Evolutionary conservation across 2,888 invertebrate species (phyloP).

Genomic region (Microdon myrmicae): DNA sequence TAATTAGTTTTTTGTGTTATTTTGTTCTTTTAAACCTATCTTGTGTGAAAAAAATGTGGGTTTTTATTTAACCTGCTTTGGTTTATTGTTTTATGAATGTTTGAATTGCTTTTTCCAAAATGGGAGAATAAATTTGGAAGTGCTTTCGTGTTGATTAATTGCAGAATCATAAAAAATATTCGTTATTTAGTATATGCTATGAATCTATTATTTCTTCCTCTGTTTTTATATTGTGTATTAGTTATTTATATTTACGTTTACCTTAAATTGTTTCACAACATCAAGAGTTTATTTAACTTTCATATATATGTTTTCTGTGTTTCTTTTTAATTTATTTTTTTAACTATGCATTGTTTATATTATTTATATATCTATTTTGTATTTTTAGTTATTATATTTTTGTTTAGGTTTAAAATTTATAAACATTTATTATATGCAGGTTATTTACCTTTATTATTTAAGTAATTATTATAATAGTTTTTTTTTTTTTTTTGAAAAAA

Average conservation of each 20-base stretch:
- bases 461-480: conserved; percentile 28
- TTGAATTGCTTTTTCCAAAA: conserved; percentile 16
- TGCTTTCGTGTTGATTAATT: conserved; percentile 50
- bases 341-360: conserved; percentile 54
- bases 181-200: conserved; percentile 31
- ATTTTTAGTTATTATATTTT: conserved; percentile 54
- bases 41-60: conserved; percentile 24
- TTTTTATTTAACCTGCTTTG: conserved; percentile 23
- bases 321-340: conserved; percentile 26
- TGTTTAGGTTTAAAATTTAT: conserved; percentile 29
- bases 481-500: conserved; percentile 40
- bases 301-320: conserved; percentile 36
- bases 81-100: conserved; percentile 12
- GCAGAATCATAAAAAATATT: conserved; percentile 50
- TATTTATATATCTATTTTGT: conserved; percentile 31
- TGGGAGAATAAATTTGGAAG: conserved; percentile 21
- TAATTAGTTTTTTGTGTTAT: conserved; percentile 24
- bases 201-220: conserved; percentile 44
- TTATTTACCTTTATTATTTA: conserved; percentile 1
- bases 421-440: too few relatives aligned
- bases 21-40: conserved; percentile 8
- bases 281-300: conserved; percentile 64
- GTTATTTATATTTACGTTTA: conserved; percentile 33
- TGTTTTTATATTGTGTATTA: conserved; percentile 12
- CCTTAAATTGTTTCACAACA: conserved; percentile 64